Evolutionary conservation across 2,797 vertebrate species (phyloP).

Genomic region (Huso huso): DNA sequence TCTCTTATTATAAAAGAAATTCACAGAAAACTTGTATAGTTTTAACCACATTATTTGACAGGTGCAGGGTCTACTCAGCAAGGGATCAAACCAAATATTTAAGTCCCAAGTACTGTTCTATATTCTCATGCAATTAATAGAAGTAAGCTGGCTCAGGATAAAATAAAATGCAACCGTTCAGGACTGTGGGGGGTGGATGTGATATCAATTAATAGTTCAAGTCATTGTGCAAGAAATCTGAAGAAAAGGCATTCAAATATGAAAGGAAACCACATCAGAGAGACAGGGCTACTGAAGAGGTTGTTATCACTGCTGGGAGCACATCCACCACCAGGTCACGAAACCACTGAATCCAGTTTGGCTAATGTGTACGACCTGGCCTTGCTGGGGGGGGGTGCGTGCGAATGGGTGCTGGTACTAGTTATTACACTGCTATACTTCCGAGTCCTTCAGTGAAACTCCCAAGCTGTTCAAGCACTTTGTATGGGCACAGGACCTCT

Average conservation of each 20-base stretch:
- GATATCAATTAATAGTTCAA: conserved; percentile 1
- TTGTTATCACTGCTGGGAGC: too few relatives aligned
- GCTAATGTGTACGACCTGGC: conserved; percentile 13
- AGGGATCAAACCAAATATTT: too few relatives aligned
- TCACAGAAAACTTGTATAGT: too few relatives aligned
- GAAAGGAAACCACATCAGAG: not conserved
- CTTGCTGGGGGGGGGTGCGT: conserved; percentile 24
- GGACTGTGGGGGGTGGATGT: not conserved
- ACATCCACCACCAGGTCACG: too few relatives aligned
- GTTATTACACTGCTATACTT: too few relatives aligned
- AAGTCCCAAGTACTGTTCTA: not conserved
- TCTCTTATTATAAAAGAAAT: too few relatives aligned
- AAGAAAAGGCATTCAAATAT: not conserved
- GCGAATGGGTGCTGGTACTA: conserved; percentile 14
- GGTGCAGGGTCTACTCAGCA: too few relatives aligned
- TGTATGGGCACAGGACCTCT: too few relatives aligned
- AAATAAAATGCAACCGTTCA: not conserved
- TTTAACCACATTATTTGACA: too few relatives aligned
- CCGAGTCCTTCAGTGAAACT: too few relatives aligned
- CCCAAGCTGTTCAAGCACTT: too few relatives aligned
- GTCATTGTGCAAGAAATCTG: not conserved
- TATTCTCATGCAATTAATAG: not conserved
- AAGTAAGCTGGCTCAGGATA: not conserved
- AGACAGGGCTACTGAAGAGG: not conserved
- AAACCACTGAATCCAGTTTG: conserved; percentile 18